phyloP scores from a whole-genome alignment of 2,797 vertebrate genomes.

The Chelmon rostratus region DNA sequence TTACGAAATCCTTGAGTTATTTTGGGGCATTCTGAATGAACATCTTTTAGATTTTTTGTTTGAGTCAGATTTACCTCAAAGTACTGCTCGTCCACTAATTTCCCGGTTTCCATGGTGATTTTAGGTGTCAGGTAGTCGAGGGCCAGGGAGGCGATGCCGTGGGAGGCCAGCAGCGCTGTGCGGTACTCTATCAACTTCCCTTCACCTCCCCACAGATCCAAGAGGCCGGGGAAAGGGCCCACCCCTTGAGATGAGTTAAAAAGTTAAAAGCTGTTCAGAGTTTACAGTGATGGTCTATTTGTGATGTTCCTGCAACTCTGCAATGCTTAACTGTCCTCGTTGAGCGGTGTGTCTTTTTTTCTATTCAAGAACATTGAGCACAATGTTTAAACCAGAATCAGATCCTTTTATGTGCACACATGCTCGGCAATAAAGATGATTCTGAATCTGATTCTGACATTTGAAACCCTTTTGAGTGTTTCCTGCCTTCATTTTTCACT shows the following conservation, averaged over 20 bases:
- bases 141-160: slow-evolving; percentile 77
- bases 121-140: slow-evolving; percentile 76
- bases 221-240: slow-evolving; percentile 84
- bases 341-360: too few species aligned
- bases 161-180: slow-evolving; percentile 81
- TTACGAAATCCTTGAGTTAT: not conserved
- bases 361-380: too few species aligned
- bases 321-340: not conserved
- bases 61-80: slow-evolving; percentile 67
- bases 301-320: not conserved
- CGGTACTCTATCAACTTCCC: slow-evolving; percentile 82
- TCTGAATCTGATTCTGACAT: too few species aligned
- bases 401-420: too few species aligned
- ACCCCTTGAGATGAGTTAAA: slow-evolving; percentile 67
- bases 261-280: not conserved
- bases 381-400: too few species aligned
- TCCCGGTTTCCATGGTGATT: slow-evolving; percentile 45
- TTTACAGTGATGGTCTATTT: not conserved
- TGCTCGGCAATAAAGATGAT: too few species aligned
- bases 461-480: too few species aligned
- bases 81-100: slow-evolving; percentile 57
- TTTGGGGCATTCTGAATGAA: not conserved
- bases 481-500: too few species aligned
- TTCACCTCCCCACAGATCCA: slow-evolving; percentile 85
- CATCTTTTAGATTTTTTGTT: not conserved